A percentile compares a stretch with the other conserved stretches of the same genome.
phyloP scores from a whole-genome alignment of 2,888 invertebrate genomes.

The Limnephilus rhombicus region DNA sequence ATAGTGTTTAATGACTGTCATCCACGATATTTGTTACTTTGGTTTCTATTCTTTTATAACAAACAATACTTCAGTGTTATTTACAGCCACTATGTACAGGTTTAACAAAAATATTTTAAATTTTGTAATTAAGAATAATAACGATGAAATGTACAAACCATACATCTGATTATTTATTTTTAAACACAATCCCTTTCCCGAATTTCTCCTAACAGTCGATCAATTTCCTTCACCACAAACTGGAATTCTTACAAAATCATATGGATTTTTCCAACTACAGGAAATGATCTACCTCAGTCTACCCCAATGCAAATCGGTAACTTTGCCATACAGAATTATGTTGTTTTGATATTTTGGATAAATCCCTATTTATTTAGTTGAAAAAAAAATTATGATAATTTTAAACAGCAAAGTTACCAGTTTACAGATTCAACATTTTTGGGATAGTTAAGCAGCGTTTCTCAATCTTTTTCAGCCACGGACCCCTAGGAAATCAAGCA shows the following conservation, averaged over 20 bases:
- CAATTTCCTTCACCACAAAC: neutral
- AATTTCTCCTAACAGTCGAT: too few species aligned
- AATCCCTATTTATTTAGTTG: neutral
- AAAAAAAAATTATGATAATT: too few species aligned
- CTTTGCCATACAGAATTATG: too few species aligned
- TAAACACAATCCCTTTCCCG: neutral
- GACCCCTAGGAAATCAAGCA: too few species aligned
- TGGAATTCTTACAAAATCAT: neutral
- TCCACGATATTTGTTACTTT: conserved; percentile 55
- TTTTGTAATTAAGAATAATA: conserved; percentile 65
- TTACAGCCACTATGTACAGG: conserved; percentile 66
- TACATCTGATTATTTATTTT: conserved; percentile 35
- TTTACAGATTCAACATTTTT: too few species aligned
- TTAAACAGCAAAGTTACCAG: too few species aligned
- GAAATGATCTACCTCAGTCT: too few species aligned
- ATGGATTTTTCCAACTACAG: too few species aligned
- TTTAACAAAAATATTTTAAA: conserved; percentile 59
- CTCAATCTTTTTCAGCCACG: too few species aligned
- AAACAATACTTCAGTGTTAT: conserved; percentile 58
- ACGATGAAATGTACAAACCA: conserved; percentile 66
- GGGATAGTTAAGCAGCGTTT: too few species aligned
- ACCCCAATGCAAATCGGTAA: neutral
- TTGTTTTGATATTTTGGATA: neutral
- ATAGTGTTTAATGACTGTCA: conserved; percentile 55
- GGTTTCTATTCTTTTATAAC: conserved; percentile 54